Base-by-base conservation (phyloP, 2,113 vertebrate genomes). In the Sterna hirundo region DNA sequence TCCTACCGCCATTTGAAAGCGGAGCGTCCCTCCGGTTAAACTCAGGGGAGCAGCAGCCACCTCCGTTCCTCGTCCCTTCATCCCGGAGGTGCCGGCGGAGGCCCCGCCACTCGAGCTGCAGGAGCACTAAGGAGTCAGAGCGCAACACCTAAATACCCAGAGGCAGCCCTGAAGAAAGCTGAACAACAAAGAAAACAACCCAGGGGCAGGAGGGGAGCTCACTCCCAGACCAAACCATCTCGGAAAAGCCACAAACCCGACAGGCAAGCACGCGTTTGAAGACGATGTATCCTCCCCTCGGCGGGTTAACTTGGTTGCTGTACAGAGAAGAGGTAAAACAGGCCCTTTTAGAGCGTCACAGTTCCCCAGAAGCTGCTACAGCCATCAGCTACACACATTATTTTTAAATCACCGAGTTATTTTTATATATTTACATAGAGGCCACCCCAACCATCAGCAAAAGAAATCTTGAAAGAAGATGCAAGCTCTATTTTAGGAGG, bases 11-110 rank as follows among this genome's bases (percentile, higher is more conserved):
- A 12, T 32, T 2, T n/a, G 29, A 8, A 16, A 65, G 29, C 9
- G 1, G 1, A 16, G 47, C 20, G 22, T 13, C 13, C 19, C 60
- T 66, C 2, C 0, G 7, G 26, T 15, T 21, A 47, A 32, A 23
- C 21, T 36, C 15, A 1, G 17, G 83, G 90, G 42, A 55, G 61
- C 25, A 6, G 68, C 52, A 22, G 69, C 54, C n/a, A 13, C 11
- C 46, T 54, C 60, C 23, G 11, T 5, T 29, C 34, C 49, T 20
- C 1, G 7, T 13, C 27, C 19, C 51, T 4, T 21, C 5, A 1
- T n/a, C 11, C 52, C 15, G 1, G 51, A 19, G 42, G 2, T 11
- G 14, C 34, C 12, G 2, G 20, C 40, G 1, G 10, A 49, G 58
- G 32, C 49, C 23, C 19, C 2, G 1, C 34, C 34, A 6, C n/a